Evolutionary conservation across 2,797 vertebrate species (phyloP).

Genomic region (Uromys caudimaculatus): DNA sequence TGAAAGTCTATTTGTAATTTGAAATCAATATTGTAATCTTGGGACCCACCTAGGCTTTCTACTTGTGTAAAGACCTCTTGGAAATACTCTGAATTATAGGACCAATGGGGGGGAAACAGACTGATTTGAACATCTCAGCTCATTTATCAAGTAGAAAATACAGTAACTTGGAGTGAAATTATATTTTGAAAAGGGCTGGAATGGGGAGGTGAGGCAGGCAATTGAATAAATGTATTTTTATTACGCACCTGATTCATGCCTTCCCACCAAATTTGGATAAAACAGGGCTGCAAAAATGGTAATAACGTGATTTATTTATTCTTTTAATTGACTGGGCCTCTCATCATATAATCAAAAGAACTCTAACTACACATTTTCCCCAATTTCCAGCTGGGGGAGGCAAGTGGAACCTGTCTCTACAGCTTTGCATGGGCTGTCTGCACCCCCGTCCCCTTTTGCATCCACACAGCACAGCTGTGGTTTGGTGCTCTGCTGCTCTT

Average conservation of each 20-base stretch:
- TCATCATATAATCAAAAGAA: not conserved
- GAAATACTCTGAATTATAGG: not conserved
- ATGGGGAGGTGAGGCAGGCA: not conserved
- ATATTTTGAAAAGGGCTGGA: not conserved
- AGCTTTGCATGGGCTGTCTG: not conserved
- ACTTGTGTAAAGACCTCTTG: not conserved
- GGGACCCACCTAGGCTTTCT: not conserved
- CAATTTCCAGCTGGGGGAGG: not conserved
- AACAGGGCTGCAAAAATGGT: not conserved
- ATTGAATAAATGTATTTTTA: conserved; percentile 54
- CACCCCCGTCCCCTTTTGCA: not conserved
- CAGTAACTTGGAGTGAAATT: conserved; percentile 29
- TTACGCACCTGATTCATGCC: not conserved
- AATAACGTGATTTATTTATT: not conserved
- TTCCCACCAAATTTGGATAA: not conserved
- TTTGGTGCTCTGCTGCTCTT: not conserved
- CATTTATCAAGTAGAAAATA: conserved; percentile 11
- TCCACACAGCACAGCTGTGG: rapidly evolving
- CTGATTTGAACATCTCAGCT: not conserved
- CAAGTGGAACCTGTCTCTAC: not conserved
- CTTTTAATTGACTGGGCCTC: not conserved
- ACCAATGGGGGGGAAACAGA: not conserved
- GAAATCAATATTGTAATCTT: conserved; percentile 40
- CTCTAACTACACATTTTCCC: not conserved
- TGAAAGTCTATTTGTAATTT: not conserved